Evolutionary conservation across 1,140 invertebrate species (phyloP).

Genomic region (Rhopalosiphum padi): DNA sequence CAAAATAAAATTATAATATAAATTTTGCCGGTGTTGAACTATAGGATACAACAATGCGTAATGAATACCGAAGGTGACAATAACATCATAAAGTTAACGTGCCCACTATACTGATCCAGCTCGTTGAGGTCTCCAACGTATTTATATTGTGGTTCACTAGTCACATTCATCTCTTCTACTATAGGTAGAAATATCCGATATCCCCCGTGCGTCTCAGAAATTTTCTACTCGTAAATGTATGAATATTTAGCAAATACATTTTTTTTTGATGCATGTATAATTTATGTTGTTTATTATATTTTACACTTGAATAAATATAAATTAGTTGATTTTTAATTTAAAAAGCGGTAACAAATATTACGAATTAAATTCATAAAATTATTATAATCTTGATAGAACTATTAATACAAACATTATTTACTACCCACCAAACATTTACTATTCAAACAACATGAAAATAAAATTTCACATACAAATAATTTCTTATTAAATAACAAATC

Average conservation of each 20-base stretch:
- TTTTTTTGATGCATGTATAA: background rate
- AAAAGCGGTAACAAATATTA: background rate
- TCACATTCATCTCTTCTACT: slow-evolving; percentile 31
- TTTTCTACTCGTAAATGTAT: background rate
- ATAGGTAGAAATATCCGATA: background rate
- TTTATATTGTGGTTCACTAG: slow-evolving; percentile 53
- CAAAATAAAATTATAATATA: background rate
- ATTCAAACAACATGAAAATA: background rate
- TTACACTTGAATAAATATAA: background rate
- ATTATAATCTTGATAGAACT: background rate
- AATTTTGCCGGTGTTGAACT: background rate
- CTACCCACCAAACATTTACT: background rate
- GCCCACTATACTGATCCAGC: slow-evolving; percentile 20
- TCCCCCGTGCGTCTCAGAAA: slow-evolving; percentile 1
- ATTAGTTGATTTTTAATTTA: background rate
- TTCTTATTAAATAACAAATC: background rate
- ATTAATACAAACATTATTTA: background rate
- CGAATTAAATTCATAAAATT: background rate
- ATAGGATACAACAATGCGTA: background rate
- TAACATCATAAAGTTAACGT: slow-evolving; percentile 53
- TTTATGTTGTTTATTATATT: background rate
- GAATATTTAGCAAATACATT: slow-evolving; percentile 16
- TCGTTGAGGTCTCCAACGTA: slow-evolving; percentile 51
- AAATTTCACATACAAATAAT: background rate
- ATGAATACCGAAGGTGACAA: slow-evolving; percentile 39